phyloP scores from a whole-genome alignment of 2,797 vertebrate species.

The Scolopax bukidnonensis region DNA sequence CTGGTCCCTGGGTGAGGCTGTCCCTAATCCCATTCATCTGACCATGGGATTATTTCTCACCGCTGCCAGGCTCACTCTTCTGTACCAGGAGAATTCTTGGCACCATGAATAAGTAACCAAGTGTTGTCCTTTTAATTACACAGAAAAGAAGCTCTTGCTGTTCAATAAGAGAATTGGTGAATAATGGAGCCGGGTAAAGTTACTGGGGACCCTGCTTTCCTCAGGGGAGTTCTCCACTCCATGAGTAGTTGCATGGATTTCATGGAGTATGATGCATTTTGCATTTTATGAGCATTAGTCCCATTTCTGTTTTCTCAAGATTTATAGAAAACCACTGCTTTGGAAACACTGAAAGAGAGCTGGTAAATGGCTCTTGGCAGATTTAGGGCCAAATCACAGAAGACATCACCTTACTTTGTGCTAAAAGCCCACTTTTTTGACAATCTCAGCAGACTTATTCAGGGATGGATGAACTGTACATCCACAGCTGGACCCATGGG shows the following conservation, averaged over 20 bases:
- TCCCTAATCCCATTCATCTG: not conserved
- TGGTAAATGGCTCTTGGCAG: not conserved
- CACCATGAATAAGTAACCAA: not conserved
- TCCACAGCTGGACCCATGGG: accelerated
- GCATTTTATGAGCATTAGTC: too few species aligned
- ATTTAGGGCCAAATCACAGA: not conserved
- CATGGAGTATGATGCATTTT: not conserved
- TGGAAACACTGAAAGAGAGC: not conserved
- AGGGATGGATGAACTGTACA: accelerated
- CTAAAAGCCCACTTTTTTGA: not conserved
- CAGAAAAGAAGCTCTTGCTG: not conserved
- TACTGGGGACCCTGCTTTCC: not conserved
- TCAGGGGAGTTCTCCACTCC: not conserved
- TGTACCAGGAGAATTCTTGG: not conserved
- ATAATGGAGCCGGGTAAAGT: not conserved
- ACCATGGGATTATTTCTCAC: not conserved
- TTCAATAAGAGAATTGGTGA: not conserved
- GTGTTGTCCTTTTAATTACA: not conserved
- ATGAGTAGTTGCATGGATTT: accelerated
- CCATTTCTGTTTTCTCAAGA: not conserved
- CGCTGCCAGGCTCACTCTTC: not conserved
- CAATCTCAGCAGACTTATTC: not conserved
- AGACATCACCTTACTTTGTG: not conserved
- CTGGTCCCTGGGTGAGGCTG: not conserved
- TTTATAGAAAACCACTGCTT: not conserved